phyloP scores from a whole-genome alignment of 2,888 invertebrate genomes.

The Cantharis rufa region DNA sequence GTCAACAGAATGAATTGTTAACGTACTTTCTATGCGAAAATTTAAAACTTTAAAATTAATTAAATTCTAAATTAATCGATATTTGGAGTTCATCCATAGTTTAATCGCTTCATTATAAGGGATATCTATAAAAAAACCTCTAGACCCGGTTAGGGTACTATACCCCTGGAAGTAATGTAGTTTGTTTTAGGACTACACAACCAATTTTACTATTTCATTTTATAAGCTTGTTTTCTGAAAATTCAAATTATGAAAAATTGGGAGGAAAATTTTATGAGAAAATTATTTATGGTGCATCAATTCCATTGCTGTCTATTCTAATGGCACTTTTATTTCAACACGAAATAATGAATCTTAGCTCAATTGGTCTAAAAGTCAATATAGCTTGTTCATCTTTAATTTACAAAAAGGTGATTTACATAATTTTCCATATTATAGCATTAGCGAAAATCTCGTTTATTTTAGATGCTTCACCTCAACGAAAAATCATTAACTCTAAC shows the following conservation, averaged over 20 bases:
- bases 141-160: no score
- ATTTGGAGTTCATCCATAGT: no score
- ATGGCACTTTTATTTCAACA: background rate
- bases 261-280: constrained; percentile 31
- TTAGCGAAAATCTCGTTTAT: background rate
- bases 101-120: no score
- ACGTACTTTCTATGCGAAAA: no score
- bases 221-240: constrained; percentile 20
- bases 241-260: background rate
- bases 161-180: no score
- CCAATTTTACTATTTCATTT: constrained; percentile 26
- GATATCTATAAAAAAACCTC: no score
- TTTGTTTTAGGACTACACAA: constrained; percentile 24
- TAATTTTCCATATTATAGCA: background rate
- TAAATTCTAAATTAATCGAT: no score
- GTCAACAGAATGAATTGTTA: no score
- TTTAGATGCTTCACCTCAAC: background rate
- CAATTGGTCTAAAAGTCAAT: background rate
- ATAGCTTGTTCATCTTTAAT: background rate
- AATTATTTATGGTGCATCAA: constrained; percentile 14
- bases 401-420: background rate
- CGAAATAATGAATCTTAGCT: background rate
- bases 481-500: constrained; percentile 73
- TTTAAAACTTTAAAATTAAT: no score
- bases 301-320: constrained; percentile 22